Evolutionary conservation across 2,888 invertebrate genomes (phyloP).

Genomic region (Axea sp.): DNA sequence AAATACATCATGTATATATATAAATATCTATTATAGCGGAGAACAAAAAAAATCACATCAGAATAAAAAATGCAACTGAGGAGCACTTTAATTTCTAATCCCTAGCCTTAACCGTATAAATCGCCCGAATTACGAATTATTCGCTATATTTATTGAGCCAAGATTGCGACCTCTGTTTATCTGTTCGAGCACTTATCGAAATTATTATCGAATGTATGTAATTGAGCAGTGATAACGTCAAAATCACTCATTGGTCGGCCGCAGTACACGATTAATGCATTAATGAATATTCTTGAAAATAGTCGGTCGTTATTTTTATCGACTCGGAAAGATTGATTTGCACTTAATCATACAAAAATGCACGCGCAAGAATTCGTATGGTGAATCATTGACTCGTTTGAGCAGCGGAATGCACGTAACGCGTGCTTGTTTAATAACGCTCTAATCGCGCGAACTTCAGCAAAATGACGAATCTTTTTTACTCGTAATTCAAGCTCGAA

Average conservation of each 20-base stretch:
- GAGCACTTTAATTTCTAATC: no score
- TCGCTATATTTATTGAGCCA: no score
- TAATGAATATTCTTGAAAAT: constrained; percentile 16
- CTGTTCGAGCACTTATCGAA: background rate
- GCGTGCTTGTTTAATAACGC: constrained; percentile 4
- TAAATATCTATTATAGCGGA: no score
- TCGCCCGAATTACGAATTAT: no score
- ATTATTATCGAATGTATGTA: background rate
- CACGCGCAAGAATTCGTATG: constrained; percentile 5
- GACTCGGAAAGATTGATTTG: constrained; percentile 5
- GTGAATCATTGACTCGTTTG: constrained; percentile 11
- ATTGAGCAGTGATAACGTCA: background rate
- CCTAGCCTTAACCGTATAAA: no score
- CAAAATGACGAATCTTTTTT: constrained; percentile 7
- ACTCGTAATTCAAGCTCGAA: constrained; percentile 12
- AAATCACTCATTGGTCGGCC: background rate
- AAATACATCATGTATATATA: no score
- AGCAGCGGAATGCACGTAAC: constrained; percentile 10
- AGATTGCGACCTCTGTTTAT: background rate
- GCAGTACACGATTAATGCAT: background rate
- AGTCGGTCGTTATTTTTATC: constrained; percentile 4
- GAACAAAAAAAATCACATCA: no score
- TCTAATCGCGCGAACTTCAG: constrained; percentile 19
- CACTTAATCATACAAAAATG: constrained; percentile 7
- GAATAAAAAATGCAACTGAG: no score